Evolutionary conservation across 2,888 invertebrate genomes (phyloP).

Genomic region (Drosophila affinis): DNA sequence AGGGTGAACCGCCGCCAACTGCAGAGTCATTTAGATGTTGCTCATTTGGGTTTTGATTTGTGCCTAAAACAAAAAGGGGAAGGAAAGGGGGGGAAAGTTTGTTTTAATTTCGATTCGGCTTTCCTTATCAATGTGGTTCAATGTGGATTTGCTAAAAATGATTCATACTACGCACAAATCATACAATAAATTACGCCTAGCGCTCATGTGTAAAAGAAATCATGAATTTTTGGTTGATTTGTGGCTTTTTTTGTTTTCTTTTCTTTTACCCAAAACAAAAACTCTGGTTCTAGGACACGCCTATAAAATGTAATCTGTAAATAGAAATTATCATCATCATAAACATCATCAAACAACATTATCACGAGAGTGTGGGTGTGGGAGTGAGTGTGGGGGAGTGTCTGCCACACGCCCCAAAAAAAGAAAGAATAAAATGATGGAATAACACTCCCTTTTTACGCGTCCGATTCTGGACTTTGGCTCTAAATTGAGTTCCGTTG

Average conservation of each 20-base stretch:
- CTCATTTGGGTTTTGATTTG: constrained; percentile 80
- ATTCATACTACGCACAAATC: constrained; percentile 44
- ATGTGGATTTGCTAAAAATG: constrained; percentile 45
- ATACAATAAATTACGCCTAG: neutral
- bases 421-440: neutral
- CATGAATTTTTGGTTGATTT: constrained; percentile 23
- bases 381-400: constrained; percentile 48
- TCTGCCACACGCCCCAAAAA: constrained; percentile 32
- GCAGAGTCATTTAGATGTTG: constrained; percentile 61
- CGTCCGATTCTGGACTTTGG: constrained; percentile 16
- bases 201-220: constrained; percentile 1
- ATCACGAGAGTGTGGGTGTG: constrained; percentile 29
- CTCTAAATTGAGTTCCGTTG: constrained; percentile 7
- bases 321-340: constrained; percentile 74
- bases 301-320: constrained; percentile 69
- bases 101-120: constrained; percentile 25
- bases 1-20: constrained; percentile 58
- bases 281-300: constrained; percentile 60
- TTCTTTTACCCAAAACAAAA: constrained; percentile 56
- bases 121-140: constrained; percentile 31
- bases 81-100: constrained; percentile 5
- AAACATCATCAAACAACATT: constrained; percentile 45
- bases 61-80: constrained; percentile 53
- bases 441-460: constrained; percentile 33
- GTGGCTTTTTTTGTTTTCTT: constrained; percentile 12